These are phyloP conservation scores for Chaetogeoica ovagalla DNA, from an alignment of 2,888 invertebrate genomes.

Conservation along the genomic window DNA sequence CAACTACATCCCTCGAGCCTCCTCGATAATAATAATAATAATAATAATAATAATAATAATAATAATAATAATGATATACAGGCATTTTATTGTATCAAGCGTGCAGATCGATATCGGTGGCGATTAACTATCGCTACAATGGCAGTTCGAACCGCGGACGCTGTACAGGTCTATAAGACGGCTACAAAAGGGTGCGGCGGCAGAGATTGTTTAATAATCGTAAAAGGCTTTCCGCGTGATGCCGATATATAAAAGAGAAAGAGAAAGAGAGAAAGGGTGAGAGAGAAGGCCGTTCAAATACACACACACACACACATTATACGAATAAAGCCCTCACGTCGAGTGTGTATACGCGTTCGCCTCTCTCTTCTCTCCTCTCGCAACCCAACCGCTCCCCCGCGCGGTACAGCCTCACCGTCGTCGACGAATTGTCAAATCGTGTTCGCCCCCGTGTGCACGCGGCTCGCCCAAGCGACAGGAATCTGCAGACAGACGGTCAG, in stretches of 20 bases:
- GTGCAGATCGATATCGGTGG: background rate
- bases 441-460: constrained; percentile 21
- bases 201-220: background rate
- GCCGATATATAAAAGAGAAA: background rate
- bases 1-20: too few relatives aligned
- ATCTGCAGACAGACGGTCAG: background rate
- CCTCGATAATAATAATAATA: too few relatives aligned
- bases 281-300: background rate
- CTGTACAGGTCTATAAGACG: too few relatives aligned
- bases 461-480: background rate
- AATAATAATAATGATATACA: too few relatives aligned
- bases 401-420: background rate
- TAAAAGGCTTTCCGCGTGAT: background rate
- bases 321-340: background rate
- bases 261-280: too few relatives aligned
- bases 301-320: background rate
- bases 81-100: background rate
- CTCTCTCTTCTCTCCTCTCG: background rate
- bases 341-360: background rate
- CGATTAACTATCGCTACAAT: background rate
- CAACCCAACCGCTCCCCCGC: too few relatives aligned
- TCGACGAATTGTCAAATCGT: constrained; percentile 11
- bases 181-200: background rate
- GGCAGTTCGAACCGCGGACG: too few relatives aligned
- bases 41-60: too few relatives aligned